phyloP scores from a whole-genome alignment of 2,113 vertebrate species.

The Nansenia antarctica region DNA sequence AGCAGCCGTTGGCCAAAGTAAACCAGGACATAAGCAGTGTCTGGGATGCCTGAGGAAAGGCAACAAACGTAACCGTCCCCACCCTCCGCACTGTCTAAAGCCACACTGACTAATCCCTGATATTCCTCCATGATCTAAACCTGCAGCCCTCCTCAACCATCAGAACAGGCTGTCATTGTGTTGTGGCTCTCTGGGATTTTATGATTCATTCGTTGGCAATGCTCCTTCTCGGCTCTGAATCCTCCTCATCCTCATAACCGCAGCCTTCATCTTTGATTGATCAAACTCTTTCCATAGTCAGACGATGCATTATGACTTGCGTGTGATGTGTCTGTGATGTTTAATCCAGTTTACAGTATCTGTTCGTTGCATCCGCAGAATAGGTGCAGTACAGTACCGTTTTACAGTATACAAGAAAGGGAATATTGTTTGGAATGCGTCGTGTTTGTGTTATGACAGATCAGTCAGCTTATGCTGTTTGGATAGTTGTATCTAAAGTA shows the following conservation, averaged over 20 bases:
- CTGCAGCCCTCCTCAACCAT: slow-evolving; percentile 54
- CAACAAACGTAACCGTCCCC: slow-evolving; percentile 52
- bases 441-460: no score
- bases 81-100: slow-evolving; percentile 54
- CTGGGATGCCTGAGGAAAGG: slow-evolving; percentile 61
- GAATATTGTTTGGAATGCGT: no score
- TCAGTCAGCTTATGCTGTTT: no score
- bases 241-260: slow-evolving; percentile 48
- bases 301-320: not conserved
- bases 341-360: no score
- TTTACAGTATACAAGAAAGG: no score
- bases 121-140: slow-evolving; percentile 73
- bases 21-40: slow-evolving; percentile 59
- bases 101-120: slow-evolving; percentile 61
- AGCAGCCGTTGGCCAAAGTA: slow-evolving; percentile 62
- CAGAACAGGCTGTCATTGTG: slow-evolving; percentile 68
- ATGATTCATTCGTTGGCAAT: slow-evolving; percentile 66
- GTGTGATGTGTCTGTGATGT: not conserved
- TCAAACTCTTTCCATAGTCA: no score
- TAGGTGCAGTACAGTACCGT: no score
- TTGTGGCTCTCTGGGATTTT: slow-evolving; percentile 50
- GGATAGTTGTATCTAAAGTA: no score
- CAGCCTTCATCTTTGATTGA: slow-evolving; percentile 18
- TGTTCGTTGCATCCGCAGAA: no score
- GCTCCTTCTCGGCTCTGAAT: slow-evolving; percentile 35